A percentile compares a stretch with the other conserved stretches of the same genome.
phyloP scores from a whole-genome alignment of 1,140 invertebrate species.

The Camponotus pennsylvanicus region DNA sequence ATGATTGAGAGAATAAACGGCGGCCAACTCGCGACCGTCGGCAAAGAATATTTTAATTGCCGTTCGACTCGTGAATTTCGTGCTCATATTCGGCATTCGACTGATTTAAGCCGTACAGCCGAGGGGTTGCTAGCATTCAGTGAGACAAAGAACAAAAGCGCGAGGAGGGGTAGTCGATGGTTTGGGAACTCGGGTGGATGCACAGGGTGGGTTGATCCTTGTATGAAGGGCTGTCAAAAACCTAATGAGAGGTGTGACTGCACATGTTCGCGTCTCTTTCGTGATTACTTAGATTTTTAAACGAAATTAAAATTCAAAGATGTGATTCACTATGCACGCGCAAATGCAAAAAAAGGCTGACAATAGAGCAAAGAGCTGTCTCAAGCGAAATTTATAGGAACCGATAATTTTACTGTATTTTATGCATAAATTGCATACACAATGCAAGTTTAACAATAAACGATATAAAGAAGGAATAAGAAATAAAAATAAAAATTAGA shows the following conservation, averaged over 20 bases:
- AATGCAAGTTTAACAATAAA: background rate
- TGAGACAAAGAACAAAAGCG: constrained; percentile 85
- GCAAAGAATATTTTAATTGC: constrained; percentile 81
- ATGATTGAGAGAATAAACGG: constrained; percentile 69
- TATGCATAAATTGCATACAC: background rate
- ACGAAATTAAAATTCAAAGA: constrained; percentile 82
- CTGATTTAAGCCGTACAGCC: constrained; percentile 79
- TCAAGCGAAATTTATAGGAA: constrained; percentile 14
- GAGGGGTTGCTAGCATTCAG: constrained; percentile 82
- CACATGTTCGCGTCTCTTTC: constrained; percentile 84
- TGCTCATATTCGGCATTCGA: constrained; percentile 79
- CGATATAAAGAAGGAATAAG: background rate
- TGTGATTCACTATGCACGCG: constrained; percentile 76
- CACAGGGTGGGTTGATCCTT: constrained; percentile 84
- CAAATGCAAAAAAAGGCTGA: constrained; percentile 57
- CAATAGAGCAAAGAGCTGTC: constrained; percentile 24
- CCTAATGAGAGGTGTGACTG: constrained; percentile 87
- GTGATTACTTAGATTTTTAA: constrained; percentile 81
- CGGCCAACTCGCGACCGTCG: constrained; percentile 48
- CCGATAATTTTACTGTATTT: background rate
- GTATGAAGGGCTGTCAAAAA: constrained; percentile 87
- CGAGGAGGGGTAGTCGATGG: constrained; percentile 76
- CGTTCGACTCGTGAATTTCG: constrained; percentile 77
- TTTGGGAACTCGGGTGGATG: constrained; percentile 80
- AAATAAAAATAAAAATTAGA: background rate